Evolutionary conservation across 2,113 vertebrate species (phyloP).

Genomic region (Dasyprocta punctata): DNA sequence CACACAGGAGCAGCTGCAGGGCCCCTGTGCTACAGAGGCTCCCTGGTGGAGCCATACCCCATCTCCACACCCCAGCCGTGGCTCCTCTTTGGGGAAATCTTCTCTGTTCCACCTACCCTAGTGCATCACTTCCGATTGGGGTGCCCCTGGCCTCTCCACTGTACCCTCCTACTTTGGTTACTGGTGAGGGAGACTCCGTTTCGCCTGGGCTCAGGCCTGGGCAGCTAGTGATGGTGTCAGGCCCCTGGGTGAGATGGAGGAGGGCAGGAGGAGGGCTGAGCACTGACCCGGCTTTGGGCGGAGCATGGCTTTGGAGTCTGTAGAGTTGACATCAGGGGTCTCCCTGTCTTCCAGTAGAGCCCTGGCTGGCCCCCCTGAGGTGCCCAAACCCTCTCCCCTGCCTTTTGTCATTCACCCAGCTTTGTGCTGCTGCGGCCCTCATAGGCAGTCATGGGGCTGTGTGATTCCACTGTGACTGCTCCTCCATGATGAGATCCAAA

Average conservation of each 20-base stretch:
- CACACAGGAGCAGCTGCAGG: accelerated
- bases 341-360: too few relatives aligned
- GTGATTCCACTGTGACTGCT: not conserved
- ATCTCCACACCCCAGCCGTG: too few relatives aligned
- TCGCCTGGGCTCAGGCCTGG: too few relatives aligned
- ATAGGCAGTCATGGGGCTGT: not conserved
- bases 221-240: not conserved
- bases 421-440: too few relatives aligned
- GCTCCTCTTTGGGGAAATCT: not conserved
- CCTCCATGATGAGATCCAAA: too few relatives aligned
- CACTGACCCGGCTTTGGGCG: accelerated
- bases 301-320: not conserved
- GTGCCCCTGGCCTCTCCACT: not conserved
- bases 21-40: accelerated
- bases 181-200: not conserved
- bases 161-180: not conserved
- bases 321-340: too few relatives aligned
- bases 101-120: not conserved
- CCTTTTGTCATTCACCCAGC: not conserved
- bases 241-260: not conserved
- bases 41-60: not conserved
- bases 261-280: not conserved
- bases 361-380: not conserved
- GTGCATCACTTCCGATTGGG: accelerated
- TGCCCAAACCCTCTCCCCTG: accelerated